Conservation (phyloP, 2,113 vertebrate genomes). For the Muntiacus reevesi region DNA sequence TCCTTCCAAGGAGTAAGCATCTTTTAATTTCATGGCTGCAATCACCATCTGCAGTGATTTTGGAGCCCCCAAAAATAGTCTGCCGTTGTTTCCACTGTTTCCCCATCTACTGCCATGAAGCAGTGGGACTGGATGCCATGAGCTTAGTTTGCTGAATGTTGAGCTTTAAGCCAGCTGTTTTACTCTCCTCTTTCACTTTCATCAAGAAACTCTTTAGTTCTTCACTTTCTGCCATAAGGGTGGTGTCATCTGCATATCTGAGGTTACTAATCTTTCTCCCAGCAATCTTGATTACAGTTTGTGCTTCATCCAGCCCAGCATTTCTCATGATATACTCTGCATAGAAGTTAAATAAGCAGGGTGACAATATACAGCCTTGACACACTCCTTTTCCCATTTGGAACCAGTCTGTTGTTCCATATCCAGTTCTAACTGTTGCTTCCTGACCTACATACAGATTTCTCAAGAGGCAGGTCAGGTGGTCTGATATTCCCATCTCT, state of each 20-base stretch:
- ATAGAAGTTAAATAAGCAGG: background rate
- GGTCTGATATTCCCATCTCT: background rate
- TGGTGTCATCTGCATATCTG: background rate
- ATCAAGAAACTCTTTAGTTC: background rate
- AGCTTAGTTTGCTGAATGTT: background rate
- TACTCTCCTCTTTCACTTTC: background rate
- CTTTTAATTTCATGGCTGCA: background rate
- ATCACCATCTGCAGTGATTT: background rate
- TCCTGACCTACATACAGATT: background rate
- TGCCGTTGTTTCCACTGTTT: background rate
- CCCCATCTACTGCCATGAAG: background rate
- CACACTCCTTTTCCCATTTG: background rate
- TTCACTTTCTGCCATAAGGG: background rate
- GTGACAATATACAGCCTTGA: background rate
- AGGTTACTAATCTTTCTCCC: background rate
- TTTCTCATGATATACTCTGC: background rate
- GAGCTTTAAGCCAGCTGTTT: background rate
- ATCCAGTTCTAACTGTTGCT: background rate
- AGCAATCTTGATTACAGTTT: background rate
- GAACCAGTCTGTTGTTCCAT: background rate
- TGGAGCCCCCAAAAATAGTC: rapidly evolving
- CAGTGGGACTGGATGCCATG: background rate
- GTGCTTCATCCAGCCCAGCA: background rate
- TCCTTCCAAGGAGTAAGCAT: background rate
- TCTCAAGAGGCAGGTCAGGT: background rate